Base-by-base conservation (phyloP, 2,888 invertebrate species). In the Drosophila borealis region DNA sequence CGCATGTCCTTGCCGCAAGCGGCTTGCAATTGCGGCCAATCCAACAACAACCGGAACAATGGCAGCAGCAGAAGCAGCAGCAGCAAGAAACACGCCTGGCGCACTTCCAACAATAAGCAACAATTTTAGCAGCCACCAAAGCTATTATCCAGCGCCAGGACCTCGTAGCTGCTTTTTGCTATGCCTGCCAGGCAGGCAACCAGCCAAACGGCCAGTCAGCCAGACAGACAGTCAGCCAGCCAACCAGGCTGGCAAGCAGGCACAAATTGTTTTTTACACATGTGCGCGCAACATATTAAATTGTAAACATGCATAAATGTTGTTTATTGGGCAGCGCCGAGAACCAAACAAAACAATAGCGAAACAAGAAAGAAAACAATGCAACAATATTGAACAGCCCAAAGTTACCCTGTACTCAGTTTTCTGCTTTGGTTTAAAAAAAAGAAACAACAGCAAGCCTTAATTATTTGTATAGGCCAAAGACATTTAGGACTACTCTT, bases 241-340 rank as follows among this genome's bases (percentile, higher is more conserved):
- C 51, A 63, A 33, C 36, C 44, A 29, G 33, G 25, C 62, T 48
- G 41, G 33, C 53, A 50, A 50, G 60, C 64, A 65, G 61, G 59
- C 70, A 78, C 80, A 81, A 81, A 81, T 82, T 82, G 81, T 82
- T 81, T 80, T 82, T 81, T 77, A 77, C 81, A 81, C 81, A 82
- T 80, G 82, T 81, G 80, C 82, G 81, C 82, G 73, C 79, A 82
- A 80, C 82, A 82, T 80, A 81, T 81, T 80, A 81, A 81, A 82
- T 82, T 81, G 83, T 82, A 82, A 81, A 82, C 81, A 81, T 80
- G 80, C 77, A 82, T 80, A 77, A 82, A 80, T 76, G 82, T 76
- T 81, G 76, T 80, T 80, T 80, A 81, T 80, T 78, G 79, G 75
- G 55, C 74, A 74, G 64, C 44, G 57, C 49, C 73, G 29, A 57